A percentile compares a stretch with the other conserved stretches of the same genome.
Conservation (phyloP, 2,888 invertebrate genomes). For the Machimus rusticus region DNA sequence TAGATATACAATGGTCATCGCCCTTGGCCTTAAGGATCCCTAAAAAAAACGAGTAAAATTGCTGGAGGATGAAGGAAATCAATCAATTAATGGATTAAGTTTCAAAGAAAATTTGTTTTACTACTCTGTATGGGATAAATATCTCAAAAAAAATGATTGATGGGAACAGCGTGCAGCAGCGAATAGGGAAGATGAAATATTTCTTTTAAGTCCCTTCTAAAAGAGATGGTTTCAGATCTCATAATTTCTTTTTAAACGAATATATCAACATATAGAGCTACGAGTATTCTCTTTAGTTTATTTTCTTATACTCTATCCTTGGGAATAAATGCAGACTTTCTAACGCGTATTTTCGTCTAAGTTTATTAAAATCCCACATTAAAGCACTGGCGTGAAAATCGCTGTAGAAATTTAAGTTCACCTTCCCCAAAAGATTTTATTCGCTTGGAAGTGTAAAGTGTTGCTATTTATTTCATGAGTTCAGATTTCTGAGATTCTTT, state of each 20-base stretch:
- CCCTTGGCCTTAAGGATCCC: neutral
- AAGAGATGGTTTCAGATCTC: neutral
- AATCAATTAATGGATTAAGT: constrained; percentile 16
- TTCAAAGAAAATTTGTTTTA: constrained; percentile 2
- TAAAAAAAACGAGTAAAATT: neutral
- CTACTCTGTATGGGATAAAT: neutral
- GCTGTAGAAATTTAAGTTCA: neutral
- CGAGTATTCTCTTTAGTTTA: neutral
- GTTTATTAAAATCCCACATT: neutral
- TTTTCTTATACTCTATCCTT: neutral
- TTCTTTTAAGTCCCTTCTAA: neutral
- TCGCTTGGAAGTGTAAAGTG: neutral
- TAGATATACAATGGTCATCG: neutral
- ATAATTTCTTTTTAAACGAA: neutral
- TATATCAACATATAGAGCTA: neutral
- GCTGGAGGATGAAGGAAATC: neutral
- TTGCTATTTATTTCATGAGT: neutral
- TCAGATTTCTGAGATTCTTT: neutral
- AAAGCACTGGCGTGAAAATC: neutral
- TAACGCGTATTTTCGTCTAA: neutral
- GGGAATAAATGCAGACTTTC: neutral
- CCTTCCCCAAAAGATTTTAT: neutral
- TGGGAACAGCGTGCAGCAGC: neutral
- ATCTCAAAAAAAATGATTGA: constrained; percentile 4
- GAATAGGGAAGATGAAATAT: neutral